Percentiles rank a stretch among this genome's conserved stretches.
phyloP scores from a whole-genome alignment of 2,888 invertebrate species.

The Lasioglossum zephyrum region DNA sequence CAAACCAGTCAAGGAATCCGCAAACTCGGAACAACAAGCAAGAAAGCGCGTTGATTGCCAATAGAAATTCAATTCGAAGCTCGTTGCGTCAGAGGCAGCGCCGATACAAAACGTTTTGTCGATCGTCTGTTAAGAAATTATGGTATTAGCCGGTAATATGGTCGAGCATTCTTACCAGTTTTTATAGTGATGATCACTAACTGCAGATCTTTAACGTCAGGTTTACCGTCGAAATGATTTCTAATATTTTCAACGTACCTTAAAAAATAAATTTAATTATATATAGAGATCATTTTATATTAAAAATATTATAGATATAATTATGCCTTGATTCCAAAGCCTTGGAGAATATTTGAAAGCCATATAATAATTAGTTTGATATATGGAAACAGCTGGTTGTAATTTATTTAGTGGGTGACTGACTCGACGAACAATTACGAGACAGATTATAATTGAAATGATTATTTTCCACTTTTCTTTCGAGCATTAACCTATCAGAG shows the following conservation, averaged over 20 bases:
- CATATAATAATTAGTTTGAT: background rate
- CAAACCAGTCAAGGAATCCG: slow-evolving; percentile 50
- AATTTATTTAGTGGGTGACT: background rate
- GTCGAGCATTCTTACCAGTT: background rate
- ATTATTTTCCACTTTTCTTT: background rate
- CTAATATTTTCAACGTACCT: no score
- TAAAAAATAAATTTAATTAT: no score
- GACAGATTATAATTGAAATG: background rate
- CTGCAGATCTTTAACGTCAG: no score
- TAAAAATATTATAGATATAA: no score
- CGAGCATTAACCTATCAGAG: slow-evolving; percentile 22
- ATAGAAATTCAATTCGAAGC: slow-evolving; percentile 28
- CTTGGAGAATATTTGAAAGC: no score
- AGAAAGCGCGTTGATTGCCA: background rate
- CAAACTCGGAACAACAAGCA: slow-evolving; percentile 35
- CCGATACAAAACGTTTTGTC: background rate
- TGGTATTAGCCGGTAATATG: background rate
- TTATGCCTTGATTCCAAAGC: no score
- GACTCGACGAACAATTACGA: no score
- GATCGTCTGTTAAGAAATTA: background rate
- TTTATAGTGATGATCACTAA: no score
- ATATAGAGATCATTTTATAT: no score
- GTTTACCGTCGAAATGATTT: no score
- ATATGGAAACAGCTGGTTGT: background rate
- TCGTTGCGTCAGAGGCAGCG: slow-evolving; percentile 3